Percentiles rank a stretch among this genome's conserved stretches.
phyloP scores from a whole-genome alignment of 2,113 vertebrate genomes.

The Entomyzon cyanotis region DNA sequence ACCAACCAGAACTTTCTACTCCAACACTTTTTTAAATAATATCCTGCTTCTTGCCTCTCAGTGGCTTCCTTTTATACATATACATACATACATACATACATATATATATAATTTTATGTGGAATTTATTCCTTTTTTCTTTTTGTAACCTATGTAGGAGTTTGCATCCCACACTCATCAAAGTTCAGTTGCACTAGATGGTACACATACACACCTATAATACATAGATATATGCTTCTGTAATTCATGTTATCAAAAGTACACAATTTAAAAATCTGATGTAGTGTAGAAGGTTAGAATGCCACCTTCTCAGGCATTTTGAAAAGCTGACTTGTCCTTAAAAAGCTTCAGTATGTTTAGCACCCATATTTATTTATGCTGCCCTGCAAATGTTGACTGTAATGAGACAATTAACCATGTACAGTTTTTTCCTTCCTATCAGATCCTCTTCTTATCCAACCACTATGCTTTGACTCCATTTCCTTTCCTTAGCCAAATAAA shows the following conservation, averaged over 20 bases:
- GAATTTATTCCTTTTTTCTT: background rate
- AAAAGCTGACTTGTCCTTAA: background rate
- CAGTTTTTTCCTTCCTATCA: background rate
- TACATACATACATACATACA: too few species aligned
- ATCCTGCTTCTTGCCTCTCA: background rate
- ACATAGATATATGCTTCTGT: background rate
- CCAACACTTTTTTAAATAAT: background rate
- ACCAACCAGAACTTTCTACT: background rate
- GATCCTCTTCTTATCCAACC: background rate
- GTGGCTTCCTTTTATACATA: background rate
- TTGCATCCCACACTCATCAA: background rate
- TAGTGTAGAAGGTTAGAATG: background rate
- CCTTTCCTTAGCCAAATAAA: background rate
- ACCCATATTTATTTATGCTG: background rate
- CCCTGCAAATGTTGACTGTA: background rate
- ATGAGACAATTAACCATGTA: background rate
- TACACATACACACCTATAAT: background rate
- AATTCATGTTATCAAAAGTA: background rate
- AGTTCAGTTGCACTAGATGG: background rate
- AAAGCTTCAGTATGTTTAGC: background rate
- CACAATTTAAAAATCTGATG: background rate
- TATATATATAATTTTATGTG: background rate
- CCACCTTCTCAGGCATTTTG: background rate
- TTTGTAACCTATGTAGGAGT: background rate
- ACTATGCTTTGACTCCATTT: background rate